Evolutionary conservation across 2,888 invertebrate genomes (phyloP).

Genomic region (Thereva nobilitata): DNA sequence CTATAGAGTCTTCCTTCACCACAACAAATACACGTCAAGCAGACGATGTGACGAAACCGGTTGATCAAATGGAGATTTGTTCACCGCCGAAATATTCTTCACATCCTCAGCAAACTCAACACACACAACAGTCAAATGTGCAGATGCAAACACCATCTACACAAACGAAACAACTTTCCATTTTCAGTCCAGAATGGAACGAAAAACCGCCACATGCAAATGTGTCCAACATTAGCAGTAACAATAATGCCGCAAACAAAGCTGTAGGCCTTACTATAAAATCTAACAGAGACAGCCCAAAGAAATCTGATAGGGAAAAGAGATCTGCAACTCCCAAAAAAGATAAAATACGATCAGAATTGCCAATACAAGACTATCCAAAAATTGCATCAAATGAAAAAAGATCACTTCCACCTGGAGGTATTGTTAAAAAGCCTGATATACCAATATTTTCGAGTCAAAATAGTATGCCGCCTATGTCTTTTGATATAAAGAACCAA

Average conservation of each 20-base stretch:
- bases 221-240: constrained; percentile 44
- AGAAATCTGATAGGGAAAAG: constrained; percentile 48
- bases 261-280: constrained; percentile 43
- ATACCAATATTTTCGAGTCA: neutral
- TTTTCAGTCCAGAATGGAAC: constrained; percentile 57
- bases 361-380: constrained; percentile 3
- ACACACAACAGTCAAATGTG: constrained; percentile 43
- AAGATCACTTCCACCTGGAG: neutral
- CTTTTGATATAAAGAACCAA: constrained; percentile 33
- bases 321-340: constrained; percentile 51
- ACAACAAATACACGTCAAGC: constrained; percentile 20
- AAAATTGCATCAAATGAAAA: constrained; percentile 19
- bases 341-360: constrained; percentile 51
- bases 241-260: constrained; percentile 30
- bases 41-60: constrained; percentile 25
- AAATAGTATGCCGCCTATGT: constrained; percentile 2
- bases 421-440: constrained; percentile 4
- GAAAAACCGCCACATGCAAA: constrained; percentile 49
- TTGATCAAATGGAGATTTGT: constrained; percentile 46
- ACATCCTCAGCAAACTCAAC: constrained; percentile 37
- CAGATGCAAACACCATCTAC: constrained; percentile 43
- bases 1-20: constrained; percentile 45
- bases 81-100: constrained; percentile 47
- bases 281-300: constrained; percentile 53
- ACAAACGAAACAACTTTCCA: constrained; percentile 47